Evolutionary conservation across 1,140 invertebrate genomes (phyloP), one percentile per base, ranked within the genome.

Genomic region (Condylostylus longicornis): DNA sequence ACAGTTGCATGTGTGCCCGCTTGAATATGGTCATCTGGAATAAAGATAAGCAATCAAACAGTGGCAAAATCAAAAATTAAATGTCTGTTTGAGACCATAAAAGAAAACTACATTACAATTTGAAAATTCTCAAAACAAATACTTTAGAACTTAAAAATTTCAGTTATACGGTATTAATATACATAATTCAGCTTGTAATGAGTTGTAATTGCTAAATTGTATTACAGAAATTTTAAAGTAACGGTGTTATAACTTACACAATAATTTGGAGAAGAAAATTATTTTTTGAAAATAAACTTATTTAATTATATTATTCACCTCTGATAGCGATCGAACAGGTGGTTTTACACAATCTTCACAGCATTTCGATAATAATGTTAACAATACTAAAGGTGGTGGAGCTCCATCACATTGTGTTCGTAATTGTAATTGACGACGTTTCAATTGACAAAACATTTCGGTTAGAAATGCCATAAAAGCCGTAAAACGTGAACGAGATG

Each of bases 381-480:
- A 70, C 39, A 88, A 62, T 28, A 83, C 73, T 46, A 79, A 62
- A 13, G 74, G 76, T 2, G 79, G 80, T 27, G 75, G 72, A 21
- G 79, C 70, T 32, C 72, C 67, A 50, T 80, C 74, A 40, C 72
- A 69, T 44, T 77, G 65, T 9, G 69, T 72, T 42, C 72, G 71
- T 23, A 77, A 37, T 51, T 82, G 77, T 30, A 79, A 61, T 47
- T 79, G 75, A 37, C 79, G 73, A 5, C 81, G 69, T 54, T 84
- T 82, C 44, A 84, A 60, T 68, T 83, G 79, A 52, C 80, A 79
- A 58, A 84, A 87, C 71, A 88, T 82, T 69, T 88, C 84, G 45
- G 83, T 82, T 29, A 89, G 68, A 62, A 87, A 87, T 56, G 75
- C 79, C 67, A 87, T 84, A 62, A 87, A 88, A 42, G 81, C 79